Conservation (phyloP, 2,797 vertebrate species). For the Pipistrellus kuhlii region DNA sequence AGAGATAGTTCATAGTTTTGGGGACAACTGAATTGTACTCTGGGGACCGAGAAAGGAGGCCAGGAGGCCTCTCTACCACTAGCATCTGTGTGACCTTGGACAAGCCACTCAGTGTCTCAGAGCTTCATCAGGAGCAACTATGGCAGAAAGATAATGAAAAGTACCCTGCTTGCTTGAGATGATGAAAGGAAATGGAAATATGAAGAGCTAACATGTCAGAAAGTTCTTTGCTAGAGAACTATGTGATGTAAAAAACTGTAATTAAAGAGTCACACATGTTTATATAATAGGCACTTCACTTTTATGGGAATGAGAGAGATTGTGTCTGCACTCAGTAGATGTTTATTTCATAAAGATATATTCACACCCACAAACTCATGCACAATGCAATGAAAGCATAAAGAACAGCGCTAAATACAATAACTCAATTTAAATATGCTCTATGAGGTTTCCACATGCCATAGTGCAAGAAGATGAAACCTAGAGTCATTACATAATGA, state of each 20-base stretch:
- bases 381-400: not conserved
- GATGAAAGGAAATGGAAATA: not conserved
- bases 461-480: not conserved
- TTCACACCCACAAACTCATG: not conserved
- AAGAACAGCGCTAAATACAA: not conserved
- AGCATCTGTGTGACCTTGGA: not conserved
- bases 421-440: not conserved
- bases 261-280: not conserved
- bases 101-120: not conserved
- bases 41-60: not conserved
- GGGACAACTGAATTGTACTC: not conserved
- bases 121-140: not conserved
- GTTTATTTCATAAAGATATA: conserved; percentile 2
- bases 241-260: not conserved
- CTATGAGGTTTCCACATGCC: not conserved
- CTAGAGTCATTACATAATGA: not conserved
- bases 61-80: not conserved
- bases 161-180: not conserved
- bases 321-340: not conserved
- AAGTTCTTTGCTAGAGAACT: not conserved
- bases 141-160: not conserved
- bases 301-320: not conserved
- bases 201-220: not conserved
- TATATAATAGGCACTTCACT: not conserved
- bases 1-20: not conserved